Percentiles rank a stretch among this genome's conserved stretches.
These are phyloP conservation scores for Poeciliopsis turrubarensis DNA, from an alignment of 2,113 vertebrate genomes.

Conservation along the genomic window DNA sequence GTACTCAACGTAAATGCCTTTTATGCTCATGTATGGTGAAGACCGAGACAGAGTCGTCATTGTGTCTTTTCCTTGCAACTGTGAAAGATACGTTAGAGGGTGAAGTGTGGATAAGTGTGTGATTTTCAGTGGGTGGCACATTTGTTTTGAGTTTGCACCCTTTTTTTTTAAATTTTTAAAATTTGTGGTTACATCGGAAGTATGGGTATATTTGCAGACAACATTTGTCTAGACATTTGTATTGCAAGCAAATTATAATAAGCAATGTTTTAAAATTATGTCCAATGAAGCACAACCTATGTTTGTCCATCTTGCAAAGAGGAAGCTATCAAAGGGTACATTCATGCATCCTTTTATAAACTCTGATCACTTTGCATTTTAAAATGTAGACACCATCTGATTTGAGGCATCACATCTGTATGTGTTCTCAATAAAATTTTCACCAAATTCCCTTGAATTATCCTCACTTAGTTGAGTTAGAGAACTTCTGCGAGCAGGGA, in stretches of 20 bases:
- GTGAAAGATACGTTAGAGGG: constrained; percentile 5
- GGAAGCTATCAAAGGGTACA: background rate
- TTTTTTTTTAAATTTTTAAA: background rate
- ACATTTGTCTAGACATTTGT: constrained; percentile 16
- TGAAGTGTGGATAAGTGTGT: constrained; percentile 9
- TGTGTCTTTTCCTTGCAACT: background rate
- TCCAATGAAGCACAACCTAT: background rate
- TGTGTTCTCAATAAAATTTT: constrained; percentile 30
- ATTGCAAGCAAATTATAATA: background rate
- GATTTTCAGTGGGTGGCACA: constrained; percentile 23
- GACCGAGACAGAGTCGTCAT: background rate
- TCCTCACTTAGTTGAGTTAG: constrained; percentile 15
- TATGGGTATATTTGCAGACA: constrained; percentile 1
- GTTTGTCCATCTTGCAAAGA: background rate
- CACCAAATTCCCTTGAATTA: constrained; percentile 16
- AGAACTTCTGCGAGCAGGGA: constrained; percentile 20
- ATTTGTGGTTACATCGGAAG: constrained; percentile 19
- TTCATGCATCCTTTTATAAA: background rate
- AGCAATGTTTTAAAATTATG: background rate
- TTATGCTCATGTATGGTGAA: background rate
- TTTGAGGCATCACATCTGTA: background rate
- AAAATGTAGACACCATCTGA: background rate
- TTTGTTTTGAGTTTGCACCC: constrained; percentile 20
- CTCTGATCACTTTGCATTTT: background rate
- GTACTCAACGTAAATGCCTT: background rate